These are phyloP conservation scores for Nannoperca obscura DNA, from an alignment of 2,797 vertebrate species.

Conservation along the genomic window DNA sequence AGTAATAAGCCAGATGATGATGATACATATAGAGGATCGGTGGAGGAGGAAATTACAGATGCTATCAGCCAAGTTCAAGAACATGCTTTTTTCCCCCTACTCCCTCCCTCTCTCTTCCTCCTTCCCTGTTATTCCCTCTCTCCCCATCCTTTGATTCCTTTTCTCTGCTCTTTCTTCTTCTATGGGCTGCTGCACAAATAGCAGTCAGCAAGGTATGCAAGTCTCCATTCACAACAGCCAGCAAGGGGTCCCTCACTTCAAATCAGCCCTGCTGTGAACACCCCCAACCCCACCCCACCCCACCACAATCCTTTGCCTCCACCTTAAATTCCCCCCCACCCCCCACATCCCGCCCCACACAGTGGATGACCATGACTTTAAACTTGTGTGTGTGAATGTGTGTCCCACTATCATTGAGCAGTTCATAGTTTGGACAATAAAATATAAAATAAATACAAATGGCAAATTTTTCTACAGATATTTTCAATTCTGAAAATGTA, in stretches of 20 bases:
- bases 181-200: slow-evolving; percentile 64
- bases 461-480: no score
- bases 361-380: not conserved
- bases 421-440: not conserved
- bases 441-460: not conserved
- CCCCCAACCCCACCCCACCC: slow-evolving; percentile 31
- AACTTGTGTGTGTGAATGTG: not conserved
- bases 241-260: slow-evolving; percentile 80
- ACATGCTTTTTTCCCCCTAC: slow-evolving; percentile 25
- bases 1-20: slow-evolving; percentile 45
- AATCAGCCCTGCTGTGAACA: slow-evolving; percentile 51
- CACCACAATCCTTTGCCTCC: not conserved
- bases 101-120: slow-evolving; percentile 30
- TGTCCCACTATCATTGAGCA: not conserved
- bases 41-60: slow-evolving; percentile 74
- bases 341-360: not conserved
- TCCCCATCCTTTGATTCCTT: slow-evolving; percentile 60
- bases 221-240: slow-evolving; percentile 74
- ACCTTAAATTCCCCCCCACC: not conserved
- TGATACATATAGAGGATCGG: slow-evolving; percentile 58
- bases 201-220: slow-evolving; percentile 79
- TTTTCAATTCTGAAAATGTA: not conserved
- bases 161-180: slow-evolving; percentile 67
- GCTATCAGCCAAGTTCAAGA: slow-evolving; percentile 70
- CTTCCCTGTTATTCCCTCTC: slow-evolving; percentile 41